A percentile compares a stretch with the other conserved stretches of the same genome.
Conservation (phyloP, 2,888 invertebrate species). For the Eupeodes latifasciatus region DNA sequence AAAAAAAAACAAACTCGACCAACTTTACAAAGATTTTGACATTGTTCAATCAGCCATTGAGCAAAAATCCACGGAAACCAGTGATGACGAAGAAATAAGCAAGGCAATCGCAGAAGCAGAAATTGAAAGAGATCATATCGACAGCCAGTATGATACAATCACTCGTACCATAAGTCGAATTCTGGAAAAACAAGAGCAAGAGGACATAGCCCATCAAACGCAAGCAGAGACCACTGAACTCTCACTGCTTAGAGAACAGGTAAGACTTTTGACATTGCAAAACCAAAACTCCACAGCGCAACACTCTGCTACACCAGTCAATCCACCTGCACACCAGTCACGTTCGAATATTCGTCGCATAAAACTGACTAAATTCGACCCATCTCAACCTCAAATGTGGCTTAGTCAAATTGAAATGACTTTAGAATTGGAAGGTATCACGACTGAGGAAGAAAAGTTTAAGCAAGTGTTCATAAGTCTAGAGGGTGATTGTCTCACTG, state of each 20-base stretch:
- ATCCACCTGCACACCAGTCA: neutral
- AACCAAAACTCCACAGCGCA: neutral
- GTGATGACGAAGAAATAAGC: neutral
- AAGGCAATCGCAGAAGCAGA: neutral
- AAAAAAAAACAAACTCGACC: neutral
- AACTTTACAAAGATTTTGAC: slow-evolving; percentile 2
- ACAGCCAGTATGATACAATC: neutral
- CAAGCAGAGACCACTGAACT: slow-evolving; percentile 2
- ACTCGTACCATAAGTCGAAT: neutral
- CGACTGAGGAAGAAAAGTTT: slow-evolving; percentile 9
- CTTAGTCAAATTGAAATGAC: slow-evolving; percentile 17
- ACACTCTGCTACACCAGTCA: neutral
- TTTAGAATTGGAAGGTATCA: slow-evolving; percentile 1
- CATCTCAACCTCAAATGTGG: slow-evolving; percentile 31
- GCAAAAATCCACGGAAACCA: neutral
- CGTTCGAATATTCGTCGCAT: slow-evolving; percentile 11
- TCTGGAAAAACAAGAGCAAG: neutral
- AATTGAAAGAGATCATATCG: slow-evolving; percentile 6
- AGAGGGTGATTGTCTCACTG: slow-evolving; percentile 16
- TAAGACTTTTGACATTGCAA: slow-evolving; percentile 2
- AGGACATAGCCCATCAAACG: slow-evolving; percentile 3
- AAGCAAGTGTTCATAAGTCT: slow-evolving; percentile 14
- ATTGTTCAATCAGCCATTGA: neutral
- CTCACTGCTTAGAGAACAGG: slow-evolving; percentile 11
- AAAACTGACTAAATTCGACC: slow-evolving; percentile 12